A percentile compares a stretch with the other conserved stretches of the same genome.
phyloP scores from a whole-genome alignment of 2,888 invertebrate genomes.

The Pollenia angustigena region DNA sequence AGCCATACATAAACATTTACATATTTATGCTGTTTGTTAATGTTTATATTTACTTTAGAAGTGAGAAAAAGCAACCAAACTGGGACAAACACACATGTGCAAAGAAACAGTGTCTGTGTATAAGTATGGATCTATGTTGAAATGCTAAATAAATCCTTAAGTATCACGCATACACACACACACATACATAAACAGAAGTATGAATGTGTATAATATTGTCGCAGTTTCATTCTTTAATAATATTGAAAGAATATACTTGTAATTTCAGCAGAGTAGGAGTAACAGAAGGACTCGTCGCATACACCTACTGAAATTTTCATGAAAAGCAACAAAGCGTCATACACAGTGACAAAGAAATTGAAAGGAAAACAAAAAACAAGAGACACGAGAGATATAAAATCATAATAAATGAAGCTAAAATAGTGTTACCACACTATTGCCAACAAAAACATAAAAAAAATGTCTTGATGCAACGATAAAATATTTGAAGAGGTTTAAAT shows the following conservation, averaged over 20 bases:
- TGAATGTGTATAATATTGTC: not conserved
- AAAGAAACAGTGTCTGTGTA: slow-evolving; percentile 7
- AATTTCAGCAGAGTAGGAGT: not conserved
- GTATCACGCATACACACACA: slow-evolving; percentile 26
- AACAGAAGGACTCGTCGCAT: slow-evolving; percentile 13
- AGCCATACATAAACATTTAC: not conserved
- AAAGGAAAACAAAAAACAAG: slow-evolving; percentile 42
- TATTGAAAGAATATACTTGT: slow-evolving; percentile 26
- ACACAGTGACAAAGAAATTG: slow-evolving; percentile 9
- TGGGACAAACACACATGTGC: slow-evolving; percentile 59
- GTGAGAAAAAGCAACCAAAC: slow-evolving; percentile 72
- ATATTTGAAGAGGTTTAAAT: not conserved
- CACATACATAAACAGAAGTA: not conserved
- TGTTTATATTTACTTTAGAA: slow-evolving; percentile 64
- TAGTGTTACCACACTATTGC: slow-evolving; percentile 75
- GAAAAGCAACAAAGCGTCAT: slow-evolving; percentile 23
- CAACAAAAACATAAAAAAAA: slow-evolving; percentile 11
- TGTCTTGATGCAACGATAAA: slow-evolving; percentile 26
- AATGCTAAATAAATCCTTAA: slow-evolving; percentile 28
- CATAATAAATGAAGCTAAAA: slow-evolving; percentile 79
- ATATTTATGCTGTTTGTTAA: slow-evolving; percentile 41
- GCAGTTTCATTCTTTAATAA: slow-evolving; percentile 28
- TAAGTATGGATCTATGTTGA: not conserved
- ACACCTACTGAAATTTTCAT: slow-evolving; percentile 37
- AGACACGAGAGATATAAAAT: slow-evolving; percentile 67